phyloP scores from a whole-genome alignment of 2,797 vertebrate species.

The Syncerus caffer region DNA sequence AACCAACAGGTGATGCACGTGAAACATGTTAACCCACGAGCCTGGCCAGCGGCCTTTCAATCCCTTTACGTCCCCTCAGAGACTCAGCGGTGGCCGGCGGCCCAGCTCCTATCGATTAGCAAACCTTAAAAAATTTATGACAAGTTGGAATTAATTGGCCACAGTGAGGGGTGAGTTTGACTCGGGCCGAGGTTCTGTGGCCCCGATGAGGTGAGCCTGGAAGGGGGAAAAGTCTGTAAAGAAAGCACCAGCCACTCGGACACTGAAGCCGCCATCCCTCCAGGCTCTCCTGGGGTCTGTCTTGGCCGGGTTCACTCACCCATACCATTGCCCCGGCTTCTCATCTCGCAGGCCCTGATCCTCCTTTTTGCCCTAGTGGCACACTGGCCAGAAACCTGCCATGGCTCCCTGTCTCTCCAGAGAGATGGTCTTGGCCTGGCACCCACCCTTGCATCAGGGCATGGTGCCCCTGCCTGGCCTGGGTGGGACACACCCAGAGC shows the following conservation, averaged over 20 bases:
- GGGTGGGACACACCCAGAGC: not conserved
- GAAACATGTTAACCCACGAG: slow-evolving; percentile 7
- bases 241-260: not conserved
- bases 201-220: rapidly evolving
- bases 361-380: not conserved
- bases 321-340: not conserved
- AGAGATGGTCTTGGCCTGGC: not conserved
- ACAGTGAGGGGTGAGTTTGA: not conserved
- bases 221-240: not conserved
- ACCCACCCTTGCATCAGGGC: not conserved
- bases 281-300: rapidly evolving
- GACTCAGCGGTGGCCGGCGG: not conserved
- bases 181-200: not conserved
- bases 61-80: not conserved
- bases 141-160: not conserved
- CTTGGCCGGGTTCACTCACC: not conserved
- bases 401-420: not conserved
- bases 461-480: not conserved
- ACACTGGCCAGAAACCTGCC: not conserved
- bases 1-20: not conserved
- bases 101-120: not conserved
- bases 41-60: not conserved
- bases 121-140: not conserved
- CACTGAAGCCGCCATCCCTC: not conserved
- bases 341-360: not conserved